Conservation (phyloP, 2,888 invertebrate genomes). For the Pegoplata infirma region DNA sequence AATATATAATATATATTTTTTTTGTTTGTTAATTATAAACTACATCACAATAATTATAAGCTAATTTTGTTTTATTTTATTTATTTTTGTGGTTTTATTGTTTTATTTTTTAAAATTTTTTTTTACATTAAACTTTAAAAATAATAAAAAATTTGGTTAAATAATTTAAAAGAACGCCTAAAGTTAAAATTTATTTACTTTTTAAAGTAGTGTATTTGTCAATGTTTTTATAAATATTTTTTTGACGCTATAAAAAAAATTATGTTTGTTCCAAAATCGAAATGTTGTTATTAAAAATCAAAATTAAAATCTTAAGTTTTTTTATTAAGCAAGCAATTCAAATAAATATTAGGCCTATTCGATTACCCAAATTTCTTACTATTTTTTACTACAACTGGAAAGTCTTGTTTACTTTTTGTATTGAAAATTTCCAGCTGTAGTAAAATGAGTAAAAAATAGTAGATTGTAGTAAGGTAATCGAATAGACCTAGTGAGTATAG, state of each 20-base stretch:
- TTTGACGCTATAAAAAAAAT: background rate
- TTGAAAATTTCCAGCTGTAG: no score
- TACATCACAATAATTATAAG: constrained; percentile 77
- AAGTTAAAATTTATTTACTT: no score
- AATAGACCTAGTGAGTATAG: background rate
- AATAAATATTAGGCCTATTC: no score
- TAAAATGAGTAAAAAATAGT: no score
- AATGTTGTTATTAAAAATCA: background rate
- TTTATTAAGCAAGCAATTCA: background rate
- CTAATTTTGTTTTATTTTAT: constrained; percentile 66
- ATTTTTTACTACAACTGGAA: no score
- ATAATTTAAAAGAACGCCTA: background rate
- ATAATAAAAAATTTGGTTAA: background rate
- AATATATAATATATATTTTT: constrained; percentile 52
- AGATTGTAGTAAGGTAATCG: no score
- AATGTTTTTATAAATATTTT: background rate
- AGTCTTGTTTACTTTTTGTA: no score
- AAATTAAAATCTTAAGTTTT: background rate
- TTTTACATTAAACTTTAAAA: background rate
- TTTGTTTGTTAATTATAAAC: constrained; percentile 68
- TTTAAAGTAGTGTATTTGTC: background rate
- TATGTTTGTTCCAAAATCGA: background rate
- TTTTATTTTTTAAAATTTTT: constrained; percentile 48
- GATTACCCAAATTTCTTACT: no score
- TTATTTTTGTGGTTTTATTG: constrained; percentile 45